A percentile compares a stretch with the other conserved stretches of the same genome.
Conservation (phyloP, 2,888 invertebrate species). For the Plagodis pulveraria region DNA sequence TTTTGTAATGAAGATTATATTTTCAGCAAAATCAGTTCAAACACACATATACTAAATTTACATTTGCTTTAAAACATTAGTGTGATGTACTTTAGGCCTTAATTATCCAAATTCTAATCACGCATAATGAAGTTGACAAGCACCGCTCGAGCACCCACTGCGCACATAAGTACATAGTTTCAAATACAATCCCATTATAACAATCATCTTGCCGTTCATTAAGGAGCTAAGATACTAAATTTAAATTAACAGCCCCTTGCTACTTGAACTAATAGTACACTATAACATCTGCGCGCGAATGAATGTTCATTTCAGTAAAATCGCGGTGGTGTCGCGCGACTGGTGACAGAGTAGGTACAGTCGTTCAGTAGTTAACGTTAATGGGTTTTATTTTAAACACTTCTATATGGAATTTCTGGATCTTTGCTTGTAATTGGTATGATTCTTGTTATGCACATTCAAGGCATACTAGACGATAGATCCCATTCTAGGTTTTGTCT, state of each 20-base stretch:
- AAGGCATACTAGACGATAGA: too few relatives aligned
- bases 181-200: conserved; percentile 78
- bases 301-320: conserved; percentile 78
- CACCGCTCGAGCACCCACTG: conserved; percentile 24
- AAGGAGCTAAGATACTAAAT: conserved; percentile 81
- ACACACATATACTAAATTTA: too few relatives aligned
- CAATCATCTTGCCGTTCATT: conserved; percentile 83
- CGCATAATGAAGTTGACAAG: conserved; percentile 41
- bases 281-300: conserved; percentile 64
- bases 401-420: not conserved
- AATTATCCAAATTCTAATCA: conserved; percentile 25
- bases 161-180: conserved; percentile 34
- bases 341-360: conserved; percentile 30
- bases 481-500: too few relatives aligned
- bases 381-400: conserved; percentile 25
- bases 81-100: too few relatives aligned
- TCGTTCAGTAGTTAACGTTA: conserved; percentile 21
- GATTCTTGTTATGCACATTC: too few relatives aligned
- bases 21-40: too few relatives aligned
- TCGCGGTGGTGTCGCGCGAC: conserved; percentile 47
- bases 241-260: conserved; percentile 84
- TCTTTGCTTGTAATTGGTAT: too few relatives aligned
- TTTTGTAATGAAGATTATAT: too few relatives aligned
- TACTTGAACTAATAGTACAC: conserved; percentile 76
- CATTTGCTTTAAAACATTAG: too few relatives aligned